These are phyloP conservation scores for Bugula neritina DNA, from an alignment of 2,888 invertebrate species.

Conservation along the genomic window DNA sequence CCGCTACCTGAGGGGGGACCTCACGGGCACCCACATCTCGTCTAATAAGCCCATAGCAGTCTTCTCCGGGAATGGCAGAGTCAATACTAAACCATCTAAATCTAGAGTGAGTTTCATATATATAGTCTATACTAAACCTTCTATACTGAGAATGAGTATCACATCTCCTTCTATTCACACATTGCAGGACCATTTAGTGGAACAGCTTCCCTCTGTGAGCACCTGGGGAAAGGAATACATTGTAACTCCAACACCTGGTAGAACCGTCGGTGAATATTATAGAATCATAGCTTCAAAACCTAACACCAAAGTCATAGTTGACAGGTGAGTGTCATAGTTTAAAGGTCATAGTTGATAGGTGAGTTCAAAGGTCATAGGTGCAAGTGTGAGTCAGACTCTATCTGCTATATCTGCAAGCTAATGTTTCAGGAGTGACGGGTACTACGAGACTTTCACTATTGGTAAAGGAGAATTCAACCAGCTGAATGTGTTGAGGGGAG, in stretches of 20 bases:
- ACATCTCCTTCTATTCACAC: too few species aligned
- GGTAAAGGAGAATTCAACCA: conserved; percentile 22
- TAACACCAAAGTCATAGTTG: conserved; percentile 16
- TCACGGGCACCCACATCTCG: conserved; percentile 10
- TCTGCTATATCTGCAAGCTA: too few species aligned
- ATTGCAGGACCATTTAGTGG: conserved; percentile 25
- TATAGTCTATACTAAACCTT: background rate
- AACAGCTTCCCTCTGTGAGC: background rate
- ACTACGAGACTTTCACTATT: background rate
- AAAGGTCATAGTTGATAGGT: too few species aligned
- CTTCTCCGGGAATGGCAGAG: conserved; percentile 16
- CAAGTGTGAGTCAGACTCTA: too few species aligned
- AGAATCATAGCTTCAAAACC: conserved; percentile 22
- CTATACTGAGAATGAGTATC: too few species aligned
- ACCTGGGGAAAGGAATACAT: conserved; percentile 22
- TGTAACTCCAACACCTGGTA: conserved; percentile 15
- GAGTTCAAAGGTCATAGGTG: too few species aligned
- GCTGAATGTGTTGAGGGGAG: background rate
- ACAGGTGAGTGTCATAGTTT: too few species aligned
- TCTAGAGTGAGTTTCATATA: background rate
- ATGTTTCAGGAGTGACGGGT: conserved; percentile 22
- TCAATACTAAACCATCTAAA: conserved; percentile 21
- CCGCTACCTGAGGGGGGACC: conserved; percentile 13
- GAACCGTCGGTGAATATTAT: conserved; percentile 12
- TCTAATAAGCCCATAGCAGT: conserved; percentile 13